These are phyloP conservation scores for Philhelius pedissequus DNA, from an alignment of 2,888 invertebrate genomes.

Conservation along the genomic window DNA sequence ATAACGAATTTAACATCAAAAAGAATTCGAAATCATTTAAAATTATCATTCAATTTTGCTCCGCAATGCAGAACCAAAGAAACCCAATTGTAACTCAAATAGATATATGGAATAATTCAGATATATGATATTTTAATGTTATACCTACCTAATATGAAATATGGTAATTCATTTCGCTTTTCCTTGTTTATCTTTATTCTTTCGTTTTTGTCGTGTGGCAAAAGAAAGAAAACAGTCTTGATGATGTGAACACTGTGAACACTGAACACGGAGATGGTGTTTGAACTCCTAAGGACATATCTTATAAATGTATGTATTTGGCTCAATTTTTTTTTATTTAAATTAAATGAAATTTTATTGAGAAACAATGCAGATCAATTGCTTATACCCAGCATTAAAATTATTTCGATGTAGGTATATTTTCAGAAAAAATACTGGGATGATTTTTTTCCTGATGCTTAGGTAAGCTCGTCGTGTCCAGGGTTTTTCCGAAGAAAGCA, in stretches of 20 bases:
- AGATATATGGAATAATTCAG: neutral
- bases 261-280: too few relatives aligned
- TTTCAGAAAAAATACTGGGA: too few relatives aligned
- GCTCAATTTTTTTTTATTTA: constrained; percentile 10
- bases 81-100: neutral
- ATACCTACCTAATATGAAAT: constrained; percentile 22
- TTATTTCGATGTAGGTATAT: too few relatives aligned
- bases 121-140: constrained; percentile 15
- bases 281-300: constrained; percentile 7
- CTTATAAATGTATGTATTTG: neutral
- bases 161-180: constrained; percentile 48
- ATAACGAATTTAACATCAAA: neutral
- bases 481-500: too few relatives aligned
- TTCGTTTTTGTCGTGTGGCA: neutral
- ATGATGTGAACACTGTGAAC: neutral
- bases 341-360: constrained; percentile 3
- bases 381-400: neutral
- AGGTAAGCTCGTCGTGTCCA: too few relatives aligned
- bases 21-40: constrained; percentile 25
- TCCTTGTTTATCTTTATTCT: neutral
- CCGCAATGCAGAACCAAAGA: neutral
- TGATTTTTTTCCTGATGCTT: too few relatives aligned
- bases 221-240: neutral
- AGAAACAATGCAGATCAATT: neutral
- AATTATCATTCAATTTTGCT: constrained; percentile 33